Evolutionary conservation across 2,888 invertebrate genomes (phyloP).

Genomic region (Axea sp.): DNA sequence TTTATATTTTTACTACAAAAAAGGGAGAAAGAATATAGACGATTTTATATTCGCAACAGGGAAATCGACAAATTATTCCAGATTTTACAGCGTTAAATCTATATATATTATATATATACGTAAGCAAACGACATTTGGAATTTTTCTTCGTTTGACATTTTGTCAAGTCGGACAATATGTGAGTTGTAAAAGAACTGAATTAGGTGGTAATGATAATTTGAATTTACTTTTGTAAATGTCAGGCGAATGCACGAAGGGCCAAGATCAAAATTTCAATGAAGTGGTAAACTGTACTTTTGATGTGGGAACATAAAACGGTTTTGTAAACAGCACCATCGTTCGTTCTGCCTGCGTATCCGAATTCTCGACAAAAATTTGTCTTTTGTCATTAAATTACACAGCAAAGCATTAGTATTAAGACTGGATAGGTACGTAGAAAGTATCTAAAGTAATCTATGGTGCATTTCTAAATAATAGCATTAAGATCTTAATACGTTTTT

Average conservation of each 20-base stretch:
- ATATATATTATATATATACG: conserved; percentile 30
- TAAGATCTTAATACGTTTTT: conserved; percentile 66
- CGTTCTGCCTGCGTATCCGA: conserved; percentile 4
- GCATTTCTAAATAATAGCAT: conserved; percentile 71
- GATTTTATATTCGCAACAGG: conserved; percentile 49
- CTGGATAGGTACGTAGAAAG: conserved; percentile 71
- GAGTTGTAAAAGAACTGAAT: conserved; percentile 54
- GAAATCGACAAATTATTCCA: conserved; percentile 31
- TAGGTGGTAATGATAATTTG: conserved; percentile 36
- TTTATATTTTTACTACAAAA: conserved; percentile 56
- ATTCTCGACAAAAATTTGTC: conserved; percentile 43
- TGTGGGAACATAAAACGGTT: conserved; percentile 1
- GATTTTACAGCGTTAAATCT: conserved; percentile 41
- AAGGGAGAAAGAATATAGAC: conserved; percentile 18
- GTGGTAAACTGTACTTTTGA: no score
- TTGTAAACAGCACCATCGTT: not conserved
- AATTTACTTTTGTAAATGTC: conserved; percentile 3
- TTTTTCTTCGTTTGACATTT: conserved; percentile 40
- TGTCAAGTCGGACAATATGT: conserved; percentile 48
- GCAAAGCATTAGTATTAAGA: conserved; percentile 71
- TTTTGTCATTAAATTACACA: conserved; percentile 61
- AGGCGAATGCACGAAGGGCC: conserved; percentile 7
- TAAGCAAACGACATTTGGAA: conserved; percentile 31
- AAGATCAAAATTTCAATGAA: not conserved
- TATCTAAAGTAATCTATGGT: conserved; percentile 73